Evolutionary conservation across 2,113 vertebrate genomes (phyloP).

Genomic region (Hemicordylus capensis): DNA sequence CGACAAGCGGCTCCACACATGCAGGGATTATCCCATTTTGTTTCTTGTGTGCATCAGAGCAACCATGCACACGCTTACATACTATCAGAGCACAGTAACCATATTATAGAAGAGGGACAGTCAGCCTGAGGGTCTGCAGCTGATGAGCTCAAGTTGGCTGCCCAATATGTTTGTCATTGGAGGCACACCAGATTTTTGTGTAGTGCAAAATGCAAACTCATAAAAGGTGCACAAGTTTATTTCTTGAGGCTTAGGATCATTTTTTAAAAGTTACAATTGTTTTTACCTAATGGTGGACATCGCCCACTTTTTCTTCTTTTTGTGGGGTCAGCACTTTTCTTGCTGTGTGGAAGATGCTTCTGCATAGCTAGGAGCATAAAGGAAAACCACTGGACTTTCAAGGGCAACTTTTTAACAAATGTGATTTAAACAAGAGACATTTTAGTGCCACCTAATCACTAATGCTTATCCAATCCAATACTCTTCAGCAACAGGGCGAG

Average conservation of each 20-base stretch:
- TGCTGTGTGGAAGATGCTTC: slow-evolving; percentile 23
- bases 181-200: neutral
- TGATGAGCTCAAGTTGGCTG: too few relatives aligned
- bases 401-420: slow-evolving; percentile 37
- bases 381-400: neutral
- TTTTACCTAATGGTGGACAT: neutral
- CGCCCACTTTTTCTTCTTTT: neutral
- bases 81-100: neutral
- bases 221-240: slow-evolving; percentile 39
- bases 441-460: slow-evolving; percentile 55
- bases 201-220: neutral
- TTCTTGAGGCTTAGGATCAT: neutral
- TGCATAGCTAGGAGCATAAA: neutral
- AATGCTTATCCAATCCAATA: slow-evolving; percentile 20
- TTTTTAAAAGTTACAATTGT: neutral
- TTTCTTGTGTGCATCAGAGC: neutral
- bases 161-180: neutral
- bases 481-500: neutral
- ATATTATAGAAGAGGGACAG: too few relatives aligned
- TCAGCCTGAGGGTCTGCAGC: too few relatives aligned
- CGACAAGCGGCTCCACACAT: neutral
- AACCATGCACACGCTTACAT: too few relatives aligned
- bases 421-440: slow-evolving; percentile 48
- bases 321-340: neutral
- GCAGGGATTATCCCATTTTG: neutral